Evolutionary conservation across 2,113 vertebrate species (phyloP).

Genomic region (Morphnarchus princeps): DNA sequence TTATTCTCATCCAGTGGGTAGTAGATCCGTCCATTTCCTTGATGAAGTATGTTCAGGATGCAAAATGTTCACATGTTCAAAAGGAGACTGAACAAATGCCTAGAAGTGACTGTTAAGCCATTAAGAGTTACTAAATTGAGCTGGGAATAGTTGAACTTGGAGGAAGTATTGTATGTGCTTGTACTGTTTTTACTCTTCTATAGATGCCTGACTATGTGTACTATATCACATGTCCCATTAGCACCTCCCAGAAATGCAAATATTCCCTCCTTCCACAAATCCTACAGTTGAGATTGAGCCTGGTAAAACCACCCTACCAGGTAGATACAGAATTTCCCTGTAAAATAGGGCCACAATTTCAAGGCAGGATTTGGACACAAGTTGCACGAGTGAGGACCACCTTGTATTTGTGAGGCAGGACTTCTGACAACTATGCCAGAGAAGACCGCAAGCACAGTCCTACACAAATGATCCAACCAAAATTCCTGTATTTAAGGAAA

Average conservation of each 20-base stretch:
- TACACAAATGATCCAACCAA: not conserved
- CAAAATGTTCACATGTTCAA: not conserved
- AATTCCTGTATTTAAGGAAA: not conserved
- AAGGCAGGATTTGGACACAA: not conserved
- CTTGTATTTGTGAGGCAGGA: not conserved
- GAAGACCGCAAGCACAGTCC: not conserved
- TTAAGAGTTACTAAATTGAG: not conserved
- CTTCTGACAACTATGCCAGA: not conserved
- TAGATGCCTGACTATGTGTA: not conserved
- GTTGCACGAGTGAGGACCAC: accelerated
- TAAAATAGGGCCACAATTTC: not conserved
- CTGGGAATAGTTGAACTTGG: not conserved
- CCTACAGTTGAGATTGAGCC: not conserved
- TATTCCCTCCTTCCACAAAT: not conserved
- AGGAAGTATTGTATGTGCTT: accelerated
- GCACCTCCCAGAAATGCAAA: not conserved
- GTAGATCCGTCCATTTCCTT: not conserved
- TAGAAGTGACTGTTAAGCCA: not conserved
- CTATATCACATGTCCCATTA: not conserved
- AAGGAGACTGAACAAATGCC: not conserved
- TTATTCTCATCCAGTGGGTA: not conserved
- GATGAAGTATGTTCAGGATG: not conserved
- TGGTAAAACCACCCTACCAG: not conserved
- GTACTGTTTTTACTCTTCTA: not conserved
- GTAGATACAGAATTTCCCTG: not conserved